Evolutionary conservation across 1,140 invertebrate species (phyloP), one percentile per base, ranked within the genome.

Genomic region (Kradibia gibbosae): DNA sequence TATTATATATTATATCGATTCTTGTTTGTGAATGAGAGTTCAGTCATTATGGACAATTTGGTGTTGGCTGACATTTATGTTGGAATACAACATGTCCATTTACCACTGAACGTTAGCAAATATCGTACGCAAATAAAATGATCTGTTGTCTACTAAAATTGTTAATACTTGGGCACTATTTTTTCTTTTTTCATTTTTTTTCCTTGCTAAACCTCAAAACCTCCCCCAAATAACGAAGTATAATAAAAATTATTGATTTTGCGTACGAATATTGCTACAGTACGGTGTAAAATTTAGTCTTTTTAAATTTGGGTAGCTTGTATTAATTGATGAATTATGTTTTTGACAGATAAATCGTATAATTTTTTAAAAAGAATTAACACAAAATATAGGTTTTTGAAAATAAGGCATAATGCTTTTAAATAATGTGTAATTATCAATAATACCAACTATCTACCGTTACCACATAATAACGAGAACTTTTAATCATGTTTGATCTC

Each of bases 51-150:
- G 87, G 89, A 91, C 88, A 89, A 90, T 89, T 91, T 90, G 90
- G 87, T 91, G 90, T 91, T 90, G 90, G 91, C 90, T 91, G 90
- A 91, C 90, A 87, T 91, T 86, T 90, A 89, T 91, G 91, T 91
- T 91, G 91, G 91, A 91, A 84, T 88, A 89, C 87, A 89, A 90
- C 88, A 90, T 90, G 89, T 91, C 88, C 89, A 91, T 90, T 87
- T 86, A 88, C 83, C 87, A 85, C 87, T 86, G 87, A 84, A 87
- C 86, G 86, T 86, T 85, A 88, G 88, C 88, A 87, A 88, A 82
- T 73, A 84, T 85, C 85, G 83, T 86, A 85, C 85, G 82, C 85
- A 87, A 87, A 76, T 76, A 67, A 70, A 81, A 25, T 50, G 31
- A 48, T 42, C 42, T 39, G 53, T 79, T 72, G 36, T 1, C 25